These are phyloP conservation scores for Monoplex corrugatus DNA, from an alignment of 2,888 invertebrate species.

Conservation along the genomic window DNA sequence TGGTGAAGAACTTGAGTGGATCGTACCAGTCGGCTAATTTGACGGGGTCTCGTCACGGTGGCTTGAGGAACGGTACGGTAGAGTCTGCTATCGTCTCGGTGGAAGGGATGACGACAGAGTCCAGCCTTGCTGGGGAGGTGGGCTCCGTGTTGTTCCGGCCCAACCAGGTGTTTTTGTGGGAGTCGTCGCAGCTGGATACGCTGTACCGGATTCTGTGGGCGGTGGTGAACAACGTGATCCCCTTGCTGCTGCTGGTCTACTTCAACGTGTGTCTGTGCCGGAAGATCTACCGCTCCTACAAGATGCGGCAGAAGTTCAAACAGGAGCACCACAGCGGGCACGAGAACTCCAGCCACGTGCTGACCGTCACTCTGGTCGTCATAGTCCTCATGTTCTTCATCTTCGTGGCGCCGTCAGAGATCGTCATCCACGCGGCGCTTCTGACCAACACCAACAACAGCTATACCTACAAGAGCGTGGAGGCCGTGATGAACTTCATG, in stretches of 20 bases:
- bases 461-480: slow-evolving; percentile 73
- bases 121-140: not conserved
- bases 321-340: slow-evolving; percentile 55
- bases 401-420: slow-evolving; percentile 78
- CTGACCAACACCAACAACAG: slow-evolving; percentile 67
- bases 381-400: slow-evolving; percentile 79
- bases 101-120: not conserved
- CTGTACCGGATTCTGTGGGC: slow-evolving; percentile 75
- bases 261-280: slow-evolving; percentile 77
- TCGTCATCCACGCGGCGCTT: slow-evolving; percentile 70
- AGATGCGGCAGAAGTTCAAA: slow-evolving; percentile 70
- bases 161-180: slow-evolving; percentile 63
- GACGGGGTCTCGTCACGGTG: not conserved
- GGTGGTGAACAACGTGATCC: slow-evolving; percentile 74
- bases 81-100: too few species aligned
- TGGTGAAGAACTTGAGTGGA: too few species aligned
- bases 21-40: not conserved
- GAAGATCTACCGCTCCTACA: slow-evolving; percentile 75
- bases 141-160: slow-evolving; percentile 51
- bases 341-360: slow-evolving; percentile 71
- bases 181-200: slow-evolving; percentile 65
- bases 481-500: slow-evolving; percentile 86
- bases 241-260: slow-evolving; percentile 73
- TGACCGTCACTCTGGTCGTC: slow-evolving; percentile 77
- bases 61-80: not conserved